Evolutionary conservation across 1,140 invertebrate species (phyloP).

Genomic region (Heliconius nattereri): DNA sequence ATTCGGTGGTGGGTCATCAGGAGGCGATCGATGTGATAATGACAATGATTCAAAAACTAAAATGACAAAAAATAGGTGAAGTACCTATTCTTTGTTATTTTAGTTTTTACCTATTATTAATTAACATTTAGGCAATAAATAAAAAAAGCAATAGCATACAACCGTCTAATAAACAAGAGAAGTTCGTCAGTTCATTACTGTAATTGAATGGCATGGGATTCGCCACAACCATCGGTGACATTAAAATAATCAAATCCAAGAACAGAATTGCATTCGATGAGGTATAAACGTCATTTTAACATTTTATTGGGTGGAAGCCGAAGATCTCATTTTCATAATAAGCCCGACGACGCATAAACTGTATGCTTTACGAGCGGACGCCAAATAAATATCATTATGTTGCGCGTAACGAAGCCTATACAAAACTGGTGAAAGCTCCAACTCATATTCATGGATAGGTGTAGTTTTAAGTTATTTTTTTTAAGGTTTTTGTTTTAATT

Average conservation of each 20-base stretch:
- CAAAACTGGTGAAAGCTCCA: slow-evolving; percentile 38
- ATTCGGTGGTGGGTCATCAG: too few relatives aligned
- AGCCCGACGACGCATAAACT: slow-evolving; percentile 59
- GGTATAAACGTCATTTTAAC: slow-evolving; percentile 63
- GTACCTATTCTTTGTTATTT: too few relatives aligned
- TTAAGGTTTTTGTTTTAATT: background rate
- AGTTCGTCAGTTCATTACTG: slow-evolving; percentile 3
- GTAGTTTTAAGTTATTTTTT: slow-evolving; percentile 21
- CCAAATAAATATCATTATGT: slow-evolving; percentile 59
- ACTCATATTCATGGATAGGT: slow-evolving; percentile 25
- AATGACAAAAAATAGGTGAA: background rate
- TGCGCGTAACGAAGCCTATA: slow-evolving; percentile 41
- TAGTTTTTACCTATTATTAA: background rate
- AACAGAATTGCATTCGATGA: slow-evolving; percentile 43
- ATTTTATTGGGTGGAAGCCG: slow-evolving; percentile 61
- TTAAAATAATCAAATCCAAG: slow-evolving; percentile 26
- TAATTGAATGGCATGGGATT: slow-evolving; percentile 14
- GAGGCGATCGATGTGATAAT: background rate
- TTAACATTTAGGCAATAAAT: background rate
- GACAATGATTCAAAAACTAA: background rate
- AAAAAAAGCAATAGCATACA: background rate
- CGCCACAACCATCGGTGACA: slow-evolving; percentile 12
- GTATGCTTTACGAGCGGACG: slow-evolving; percentile 62
- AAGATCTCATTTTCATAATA: slow-evolving; percentile 62
- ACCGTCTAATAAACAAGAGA: background rate